Base-by-base conservation (phyloP, 1,140 invertebrate species). In the Campoletis sonorensis region DNA sequence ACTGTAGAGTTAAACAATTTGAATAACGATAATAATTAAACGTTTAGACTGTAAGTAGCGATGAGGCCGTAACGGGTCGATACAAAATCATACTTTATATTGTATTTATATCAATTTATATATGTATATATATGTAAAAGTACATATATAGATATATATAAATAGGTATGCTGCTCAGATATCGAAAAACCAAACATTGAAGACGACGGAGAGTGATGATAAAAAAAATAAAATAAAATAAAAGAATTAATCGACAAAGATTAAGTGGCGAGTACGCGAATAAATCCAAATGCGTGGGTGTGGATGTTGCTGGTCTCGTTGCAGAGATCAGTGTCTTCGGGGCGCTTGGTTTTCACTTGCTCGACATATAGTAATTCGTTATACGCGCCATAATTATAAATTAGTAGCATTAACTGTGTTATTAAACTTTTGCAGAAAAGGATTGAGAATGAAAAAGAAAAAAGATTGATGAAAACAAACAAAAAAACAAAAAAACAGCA, bases 1-100 rank as follows among this genome's bases (percentile, higher is more conserved):
- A 81, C 61, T 58, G 10, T 78, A 78, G 79, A 67, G 15, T 30
- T 71, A 71, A 80, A 75, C 68, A 26, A 73, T 77, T 83, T 80
- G 79, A 77, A 72, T 75, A 83, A 79, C 75, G 70, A 83, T 81
- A 79, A 83, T 83, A 81, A 83, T 78, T 73, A 79, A 81, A 79
- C 72, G 78, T 77, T 26, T 81, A 83, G 77, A 37, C 45, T 49
- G 40, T 79, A 81, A 83, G 80, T 79, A 83, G 80, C 40, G 68
- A 58, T 81, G 79, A 81, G 67, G 73, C 64, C 72, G 30, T 73
- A 78, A 81, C 72, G 71, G 54, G 30, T 30, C 26, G n/a, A 58
- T 26, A 77, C 21, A 82, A 30, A 40, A 81, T 70, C 54, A 78
- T 82, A 82, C 58, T 82, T 78, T 45, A 80, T 67, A 78, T 64